phyloP scores from a whole-genome alignment of 2,888 invertebrate species.

The Pristionchus arcanus region DNA sequence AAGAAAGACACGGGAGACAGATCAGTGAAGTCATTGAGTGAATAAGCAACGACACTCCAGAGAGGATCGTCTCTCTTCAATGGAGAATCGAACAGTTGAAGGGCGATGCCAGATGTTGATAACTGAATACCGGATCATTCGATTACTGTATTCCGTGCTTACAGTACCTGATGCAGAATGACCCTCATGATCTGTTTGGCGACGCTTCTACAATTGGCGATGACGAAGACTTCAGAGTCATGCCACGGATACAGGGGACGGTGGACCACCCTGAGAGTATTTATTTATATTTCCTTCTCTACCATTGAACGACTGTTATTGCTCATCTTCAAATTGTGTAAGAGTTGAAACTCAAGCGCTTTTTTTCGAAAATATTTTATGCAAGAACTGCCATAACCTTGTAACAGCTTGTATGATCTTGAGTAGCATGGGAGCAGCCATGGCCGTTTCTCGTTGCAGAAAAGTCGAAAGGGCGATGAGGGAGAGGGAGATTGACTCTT shows the following conservation, averaged over 20 bases:
- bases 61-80: conserved; percentile 82
- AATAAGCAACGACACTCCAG: conserved; percentile 94
- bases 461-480: conserved; percentile 95
- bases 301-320: neutral
- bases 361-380: too few species aligned
- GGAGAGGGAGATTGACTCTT: conserved; percentile 90
- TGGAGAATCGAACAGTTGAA: conserved; percentile 85
- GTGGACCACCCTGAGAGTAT: conserved; percentile 71
- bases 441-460: conserved; percentile 93
- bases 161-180: conserved; percentile 86
- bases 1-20: conserved; percentile 94
- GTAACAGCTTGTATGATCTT: conserved; percentile 92
- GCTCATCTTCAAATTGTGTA: neutral
- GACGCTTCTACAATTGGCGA: conserved; percentile 95
- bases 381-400: conserved; percentile 83
- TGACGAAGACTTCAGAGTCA: conserved; percentile 85
- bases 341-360: neutral
- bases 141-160: neutral
- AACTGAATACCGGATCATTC: conserved; percentile 82
- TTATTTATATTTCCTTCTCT: neutral
- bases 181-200: conserved; percentile 97
- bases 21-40: conserved; percentile 95
- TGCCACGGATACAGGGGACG: conserved; percentile 78
- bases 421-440: conserved; percentile 93
- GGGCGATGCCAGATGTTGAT: conserved; percentile 96